A percentile compares a stretch with the other conserved stretches of the same genome.
These are phyloP conservation scores for Phyllostomus hastatus DNA, from an alignment of 2,113 vertebrate genomes.

Conservation along the genomic window DNA sequence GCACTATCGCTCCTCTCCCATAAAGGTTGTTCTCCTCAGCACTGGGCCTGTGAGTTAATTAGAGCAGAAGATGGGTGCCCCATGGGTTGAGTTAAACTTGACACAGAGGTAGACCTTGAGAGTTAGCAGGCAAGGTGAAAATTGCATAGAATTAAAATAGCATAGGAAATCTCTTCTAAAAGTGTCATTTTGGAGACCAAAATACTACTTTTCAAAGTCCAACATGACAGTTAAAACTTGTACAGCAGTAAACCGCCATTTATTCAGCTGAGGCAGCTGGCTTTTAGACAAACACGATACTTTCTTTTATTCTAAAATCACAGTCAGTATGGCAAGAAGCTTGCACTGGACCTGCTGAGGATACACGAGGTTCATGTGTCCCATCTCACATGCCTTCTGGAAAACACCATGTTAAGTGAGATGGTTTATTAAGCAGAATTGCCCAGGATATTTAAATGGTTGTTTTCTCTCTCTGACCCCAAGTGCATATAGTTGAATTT, in stretches of 20 bases:
- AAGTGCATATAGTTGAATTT: not conserved
- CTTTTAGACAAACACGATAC: not conserved
- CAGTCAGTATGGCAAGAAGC: not conserved
- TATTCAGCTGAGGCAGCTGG: not conserved
- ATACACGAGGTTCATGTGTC: not conserved
- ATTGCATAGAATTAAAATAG: conserved; percentile 3
- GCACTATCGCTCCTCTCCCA: not conserved
- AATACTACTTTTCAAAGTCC: not conserved
- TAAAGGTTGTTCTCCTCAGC: not conserved
- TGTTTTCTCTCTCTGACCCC: not conserved
- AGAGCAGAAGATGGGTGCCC: not conserved
- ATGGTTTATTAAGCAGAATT: not conserved
- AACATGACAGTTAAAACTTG: not conserved
- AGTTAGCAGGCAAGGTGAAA: not conserved
- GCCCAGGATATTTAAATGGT: not conserved
- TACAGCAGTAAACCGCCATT: not conserved
- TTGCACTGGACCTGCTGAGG: not conserved
- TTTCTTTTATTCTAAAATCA: not conserved
- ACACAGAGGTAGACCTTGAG: not conserved
- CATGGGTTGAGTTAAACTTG: not conserved
- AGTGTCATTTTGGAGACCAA: not conserved
- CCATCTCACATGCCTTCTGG: not conserved
- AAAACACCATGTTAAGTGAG: not conserved
- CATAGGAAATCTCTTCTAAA: not conserved
- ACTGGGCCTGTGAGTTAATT: not conserved